Evolutionary conservation across 1,140 invertebrate species (phyloP).

Genomic region (Musca domestica): DNA sequence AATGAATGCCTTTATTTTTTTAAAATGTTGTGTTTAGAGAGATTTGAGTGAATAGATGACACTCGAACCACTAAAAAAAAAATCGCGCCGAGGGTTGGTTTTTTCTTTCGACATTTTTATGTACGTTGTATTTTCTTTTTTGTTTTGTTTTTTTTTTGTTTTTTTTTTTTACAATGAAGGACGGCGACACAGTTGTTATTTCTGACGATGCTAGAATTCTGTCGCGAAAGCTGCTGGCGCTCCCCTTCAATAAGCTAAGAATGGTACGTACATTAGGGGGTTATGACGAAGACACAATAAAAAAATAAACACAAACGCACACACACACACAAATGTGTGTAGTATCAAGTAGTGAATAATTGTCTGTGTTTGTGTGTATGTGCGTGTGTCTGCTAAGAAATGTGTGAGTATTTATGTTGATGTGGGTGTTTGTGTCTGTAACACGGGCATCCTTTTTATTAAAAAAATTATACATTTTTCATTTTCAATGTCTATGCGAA

Average conservation of each 20-base stretch:
- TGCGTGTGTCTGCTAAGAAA: slow-evolving; percentile 16
- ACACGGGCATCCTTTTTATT: slow-evolving; percentile 43
- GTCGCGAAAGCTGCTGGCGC: slow-evolving; percentile 27
- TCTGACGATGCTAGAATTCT: slow-evolving; percentile 41
- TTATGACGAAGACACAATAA: background rate
- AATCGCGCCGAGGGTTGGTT: slow-evolving; percentile 31
- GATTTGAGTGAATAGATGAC: slow-evolving; percentile 44
- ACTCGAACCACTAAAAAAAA: slow-evolving; percentile 37
- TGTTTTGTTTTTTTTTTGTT: slow-evolving; percentile 23
- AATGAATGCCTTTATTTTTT: background rate
- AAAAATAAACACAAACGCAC: too few species aligned
- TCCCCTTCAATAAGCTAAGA: background rate
- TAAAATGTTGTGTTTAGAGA: slow-evolving; percentile 42
- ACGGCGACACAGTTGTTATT: slow-evolving; percentile 25
- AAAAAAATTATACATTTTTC: slow-evolving; percentile 35
- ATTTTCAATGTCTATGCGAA: slow-evolving; percentile 48
- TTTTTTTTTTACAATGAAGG: slow-evolving; percentile 23
- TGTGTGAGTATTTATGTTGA: background rate
- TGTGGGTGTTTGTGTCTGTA: slow-evolving; percentile 3
- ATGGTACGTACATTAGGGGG: slow-evolving; percentile 6
- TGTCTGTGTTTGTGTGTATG: slow-evolving; percentile 29
- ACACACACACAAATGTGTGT: background rate
- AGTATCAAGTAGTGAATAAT: slow-evolving; percentile 23
- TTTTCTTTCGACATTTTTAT: slow-evolving; percentile 22
- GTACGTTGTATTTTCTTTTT: slow-evolving; percentile 19